Evolutionary conservation across 2,113 vertebrate genomes (phyloP), one percentile per base, ranked within the genome.

Genomic region (Spermophilus dauricus): DNA sequence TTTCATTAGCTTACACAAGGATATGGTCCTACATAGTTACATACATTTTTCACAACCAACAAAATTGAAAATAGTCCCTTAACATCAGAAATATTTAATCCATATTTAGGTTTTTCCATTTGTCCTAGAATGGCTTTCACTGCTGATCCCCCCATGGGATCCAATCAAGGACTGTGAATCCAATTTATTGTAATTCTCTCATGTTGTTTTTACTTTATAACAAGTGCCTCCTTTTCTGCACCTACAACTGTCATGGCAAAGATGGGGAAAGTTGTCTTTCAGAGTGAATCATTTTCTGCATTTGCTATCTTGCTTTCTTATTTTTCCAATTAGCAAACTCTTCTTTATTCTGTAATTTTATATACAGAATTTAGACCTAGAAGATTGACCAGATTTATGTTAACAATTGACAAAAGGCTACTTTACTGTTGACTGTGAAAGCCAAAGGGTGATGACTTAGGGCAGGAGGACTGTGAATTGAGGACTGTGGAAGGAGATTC

Each of bases 71-170:
- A 70, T 34, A 73, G 14, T 34, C 12, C 34, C 42, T 70, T 82
- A 65, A 5, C 37, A 72, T 56, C 32, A 37, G 45, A 88, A 67
- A 56, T 45, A 58, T 2, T 34, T 18, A 26, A 42, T 73, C 13
- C 32, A 18, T 65, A 82, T 67, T 89, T 24, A 58, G 22, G 89
- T 63, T 77, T 81, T 2, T 17, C 12, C 9, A 42, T 6, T 4
- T 86, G 69, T 34, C 14, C 14, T 70, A 65, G 81, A 89, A 88
- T 69, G 30, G 56, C 1, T 20, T 82, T 82, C 24, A 42, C 1
- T 85, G 18, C 12, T 53, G 3, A 2, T 16, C 13, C 13, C 13
- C 13, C 0, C 12, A 16, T 42, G 6, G 0, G 0, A 89, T 76
- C 22, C 8, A 89, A 42, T 93, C 26, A 84, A 89, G 9, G 56